phyloP scores from a whole-genome alignment of 2,113 vertebrate genomes.

The Arothron firmamentum region DNA sequence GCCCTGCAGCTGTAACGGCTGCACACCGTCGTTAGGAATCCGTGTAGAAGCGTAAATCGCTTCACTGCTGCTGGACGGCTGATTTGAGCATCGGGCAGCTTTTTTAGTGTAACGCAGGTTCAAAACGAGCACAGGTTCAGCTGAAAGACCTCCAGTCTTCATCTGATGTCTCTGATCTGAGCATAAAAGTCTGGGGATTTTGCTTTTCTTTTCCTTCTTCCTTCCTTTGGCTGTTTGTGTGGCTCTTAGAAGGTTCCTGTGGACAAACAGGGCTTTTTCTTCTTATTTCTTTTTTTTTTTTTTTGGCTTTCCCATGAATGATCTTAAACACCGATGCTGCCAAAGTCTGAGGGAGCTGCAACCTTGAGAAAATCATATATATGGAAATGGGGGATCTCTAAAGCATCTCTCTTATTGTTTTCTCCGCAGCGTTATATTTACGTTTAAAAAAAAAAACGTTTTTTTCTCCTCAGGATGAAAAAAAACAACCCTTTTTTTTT shows the following conservation, averaged over 20 bases:
- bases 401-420: constrained; percentile 74
- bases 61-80: not conserved
- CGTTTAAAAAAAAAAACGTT: constrained; percentile 66
- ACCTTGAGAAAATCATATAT: constrained; percentile 79
- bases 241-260: constrained; percentile 62
- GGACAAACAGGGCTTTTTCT: constrained; percentile 61
- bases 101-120: constrained; percentile 10
- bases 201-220: constrained; percentile 49
- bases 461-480: constrained; percentile 79
- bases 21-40: constrained; percentile 27
- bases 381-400: constrained; percentile 78
- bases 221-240: constrained; percentile 61
- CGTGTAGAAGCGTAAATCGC: not conserved
- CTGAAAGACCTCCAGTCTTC: constrained; percentile 60
- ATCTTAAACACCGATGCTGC: constrained; percentile 65
- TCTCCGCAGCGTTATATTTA: constrained; percentile 76
- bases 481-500: constrained; percentile 60
- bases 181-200: constrained; percentile 74
- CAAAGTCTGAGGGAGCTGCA: constrained; percentile 70
- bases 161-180: constrained; percentile 43
- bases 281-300: not conserved
- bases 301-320: constrained; percentile 25
- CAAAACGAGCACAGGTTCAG: constrained; percentile 50
- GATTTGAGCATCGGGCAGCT: constrained; percentile 3
- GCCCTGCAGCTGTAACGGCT: constrained; percentile 39